These are phyloP conservation scores for Lipophrys pholis DNA, from an alignment of 2,113 vertebrate species.

Conservation along the genomic window DNA sequence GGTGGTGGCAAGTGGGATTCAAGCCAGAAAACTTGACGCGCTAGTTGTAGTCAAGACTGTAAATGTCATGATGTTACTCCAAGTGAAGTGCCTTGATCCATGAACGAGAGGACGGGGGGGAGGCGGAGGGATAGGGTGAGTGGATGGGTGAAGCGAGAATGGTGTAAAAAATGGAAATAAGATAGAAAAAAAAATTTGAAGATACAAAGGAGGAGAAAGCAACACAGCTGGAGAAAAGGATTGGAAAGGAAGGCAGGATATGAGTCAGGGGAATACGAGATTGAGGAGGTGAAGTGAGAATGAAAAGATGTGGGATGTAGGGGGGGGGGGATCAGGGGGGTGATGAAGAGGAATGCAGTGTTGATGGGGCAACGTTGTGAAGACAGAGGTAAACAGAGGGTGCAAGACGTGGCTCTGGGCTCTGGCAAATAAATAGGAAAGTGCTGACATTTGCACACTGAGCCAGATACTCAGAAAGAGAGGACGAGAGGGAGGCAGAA, in stretches of 20 bases:
- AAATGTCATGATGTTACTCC: conserved; percentile 71
- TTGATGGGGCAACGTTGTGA: conserved; percentile 48
- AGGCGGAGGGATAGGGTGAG: neutral
- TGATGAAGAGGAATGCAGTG: conserved; percentile 21
- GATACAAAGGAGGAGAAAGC: neutral
- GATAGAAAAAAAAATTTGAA: conserved; percentile 2
- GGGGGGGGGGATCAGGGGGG: conserved; percentile 10
- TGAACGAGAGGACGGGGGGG: conserved; percentile 40
- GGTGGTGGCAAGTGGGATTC: conserved; percentile 1
- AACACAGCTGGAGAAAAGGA: conserved; percentile 15
- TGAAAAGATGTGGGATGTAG: conserved; percentile 25
- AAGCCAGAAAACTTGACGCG: conserved; percentile 37
- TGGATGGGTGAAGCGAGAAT: conserved; percentile 55
- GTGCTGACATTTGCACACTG: conserved; percentile 81
- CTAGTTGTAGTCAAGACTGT: conserved; percentile 49
- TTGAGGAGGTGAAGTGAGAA: conserved; percentile 1
- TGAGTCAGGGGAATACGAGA: neutral
- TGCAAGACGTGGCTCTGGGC: conserved; percentile 71
- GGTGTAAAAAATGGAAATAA: conserved; percentile 60
- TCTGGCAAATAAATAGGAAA: conserved; percentile 75
- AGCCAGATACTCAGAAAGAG: conserved; percentile 50
- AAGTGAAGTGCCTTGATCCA: conserved; percentile 71
- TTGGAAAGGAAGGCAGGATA: neutral
- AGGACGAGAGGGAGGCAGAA: conserved; percentile 52
- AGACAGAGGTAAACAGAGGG: conserved; percentile 72